These are phyloP conservation scores for Aporophyla lueneburgensis DNA, from an alignment of 2,888 invertebrate genomes.

Conservation along the genomic window DNA sequence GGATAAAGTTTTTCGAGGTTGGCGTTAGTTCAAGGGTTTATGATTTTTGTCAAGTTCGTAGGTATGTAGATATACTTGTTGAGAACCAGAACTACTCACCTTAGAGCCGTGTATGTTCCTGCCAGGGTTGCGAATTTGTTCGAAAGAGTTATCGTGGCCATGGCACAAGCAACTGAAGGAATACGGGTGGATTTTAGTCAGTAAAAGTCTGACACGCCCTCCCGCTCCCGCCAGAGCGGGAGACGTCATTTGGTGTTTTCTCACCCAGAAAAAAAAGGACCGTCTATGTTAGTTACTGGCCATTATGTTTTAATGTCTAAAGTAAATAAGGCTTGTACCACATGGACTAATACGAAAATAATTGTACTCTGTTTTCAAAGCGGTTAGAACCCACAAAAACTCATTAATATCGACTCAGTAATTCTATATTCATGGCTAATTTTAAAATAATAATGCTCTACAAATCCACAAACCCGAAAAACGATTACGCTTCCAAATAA, in stretches of 20 bases:
- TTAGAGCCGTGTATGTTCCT: too few species aligned
- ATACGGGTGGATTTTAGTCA: too few species aligned
- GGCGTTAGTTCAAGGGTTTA: slow-evolving; percentile 21
- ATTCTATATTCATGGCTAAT: slow-evolving; percentile 57
- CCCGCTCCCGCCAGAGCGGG: too few species aligned
- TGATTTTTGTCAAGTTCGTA: not conserved
- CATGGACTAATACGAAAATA: slow-evolving; percentile 33
- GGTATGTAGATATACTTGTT: not conserved
- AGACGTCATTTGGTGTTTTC: too few species aligned
- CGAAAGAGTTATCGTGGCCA: too few species aligned
- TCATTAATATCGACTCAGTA: slow-evolving; percentile 57
- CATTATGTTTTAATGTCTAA: not conserved
- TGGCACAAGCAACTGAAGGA: too few species aligned
- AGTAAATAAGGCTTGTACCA: slow-evolving; percentile 8
- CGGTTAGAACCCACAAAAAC: slow-evolving; percentile 5
- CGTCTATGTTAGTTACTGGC: not conserved
- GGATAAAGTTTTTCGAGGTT: slow-evolving; percentile 27
- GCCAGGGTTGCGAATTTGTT: too few species aligned
- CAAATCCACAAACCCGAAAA: slow-evolving; percentile 48
- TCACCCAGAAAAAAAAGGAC: too few species aligned
- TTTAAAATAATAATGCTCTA: slow-evolving; percentile 52
- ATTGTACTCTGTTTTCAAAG: slow-evolving; percentile 18
- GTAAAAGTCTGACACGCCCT: too few species aligned
- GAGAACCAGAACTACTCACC: not conserved
- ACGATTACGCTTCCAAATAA: slow-evolving; percentile 56